These are phyloP conservation scores for Sphecodes monilicornis DNA, from an alignment of 2,888 invertebrate genomes.

Conservation along the genomic window DNA sequence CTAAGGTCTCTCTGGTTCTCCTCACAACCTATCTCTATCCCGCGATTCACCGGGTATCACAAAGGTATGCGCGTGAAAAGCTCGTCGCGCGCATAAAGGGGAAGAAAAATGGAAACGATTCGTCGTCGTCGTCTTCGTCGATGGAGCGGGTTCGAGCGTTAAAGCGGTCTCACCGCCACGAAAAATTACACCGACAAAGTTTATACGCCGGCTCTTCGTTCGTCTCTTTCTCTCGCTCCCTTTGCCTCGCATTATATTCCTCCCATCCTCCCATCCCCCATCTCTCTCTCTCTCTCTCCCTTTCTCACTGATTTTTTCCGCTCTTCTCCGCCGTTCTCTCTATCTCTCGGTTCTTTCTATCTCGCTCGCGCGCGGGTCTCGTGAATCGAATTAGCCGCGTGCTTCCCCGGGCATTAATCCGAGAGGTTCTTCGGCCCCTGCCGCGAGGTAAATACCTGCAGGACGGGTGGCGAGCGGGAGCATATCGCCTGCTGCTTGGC, in stretches of 20 bases:
- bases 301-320: background rate
- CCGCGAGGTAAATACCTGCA: conserved; percentile 79
- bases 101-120: conserved; percentile 32
- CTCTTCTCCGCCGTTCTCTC: background rate
- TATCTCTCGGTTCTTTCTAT: background rate
- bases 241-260: background rate
- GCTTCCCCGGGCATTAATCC: conserved; percentile 70
- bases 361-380: conserved; percentile 40
- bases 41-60: conserved; percentile 16
- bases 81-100: background rate
- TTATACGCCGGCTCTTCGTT: conserved; percentile 14
- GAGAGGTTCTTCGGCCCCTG: conserved; percentile 52
- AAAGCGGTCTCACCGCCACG: background rate
- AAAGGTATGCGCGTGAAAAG: conserved; percentile 20
- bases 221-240: background rate
- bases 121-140: conserved; percentile 20
- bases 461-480: conserved; percentile 81
- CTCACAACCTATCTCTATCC: background rate
- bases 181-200: conserved; percentile 36
- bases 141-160: conserved; percentile 21
- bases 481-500: conserved; percentile 83
- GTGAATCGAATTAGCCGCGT: conserved; percentile 71
- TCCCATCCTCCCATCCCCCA: background rate
- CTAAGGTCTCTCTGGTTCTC: background rate
- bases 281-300: background rate